Evolutionary conservation across 2,797 vertebrate species (phyloP), one percentile per base, ranked within the genome.

Genomic region (Sebastolobus alascanus): DNA sequence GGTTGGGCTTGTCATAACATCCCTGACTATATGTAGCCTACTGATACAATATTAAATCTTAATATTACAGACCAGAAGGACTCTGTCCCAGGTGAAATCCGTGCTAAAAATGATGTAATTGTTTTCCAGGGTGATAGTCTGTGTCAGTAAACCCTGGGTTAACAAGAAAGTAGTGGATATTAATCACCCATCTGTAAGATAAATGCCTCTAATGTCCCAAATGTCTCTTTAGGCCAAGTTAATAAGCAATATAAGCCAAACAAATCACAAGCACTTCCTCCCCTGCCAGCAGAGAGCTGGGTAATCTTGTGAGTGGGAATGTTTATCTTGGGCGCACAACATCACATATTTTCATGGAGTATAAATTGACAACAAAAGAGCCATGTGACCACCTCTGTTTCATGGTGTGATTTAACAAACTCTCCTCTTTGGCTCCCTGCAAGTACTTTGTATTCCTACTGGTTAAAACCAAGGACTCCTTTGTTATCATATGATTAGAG

Each of bases 261-360:
- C 35, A 83, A 76, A 76, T 33, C 50, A 20, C 1, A 25, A 37
- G 40, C 63, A 38, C 33, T 31, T 38, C 35, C 25, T 5, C 5
- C 4, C n/a, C 20, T 20, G 55, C 66, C 52, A 66, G 66, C 63
- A 50, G 25, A 79, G 20, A 35, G 71, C 0, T 3, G 43, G 55
- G 68, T 85, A 78, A 90, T 72, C 59, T 60, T 75, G 18, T 63
- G 55, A 84, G 79, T 72, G 75, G 68, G 77, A 87, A 85, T 82
- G 82, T 87, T 90, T 83, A 79, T 86, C n/a, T 56, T 67, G 64
- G 60, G 27, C 4, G 8, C 33, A 33, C 25, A 50, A 84, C 85
- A 73, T 83, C 66, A 65, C 82, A 88, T 64, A 74, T 85, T 83
- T 86, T 82, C 76, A 69, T 18, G n/a, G 55, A 63, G 72, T 74